Conservation (phyloP, 1,140 invertebrate genomes). For the Drosophila sp. region DNA sequence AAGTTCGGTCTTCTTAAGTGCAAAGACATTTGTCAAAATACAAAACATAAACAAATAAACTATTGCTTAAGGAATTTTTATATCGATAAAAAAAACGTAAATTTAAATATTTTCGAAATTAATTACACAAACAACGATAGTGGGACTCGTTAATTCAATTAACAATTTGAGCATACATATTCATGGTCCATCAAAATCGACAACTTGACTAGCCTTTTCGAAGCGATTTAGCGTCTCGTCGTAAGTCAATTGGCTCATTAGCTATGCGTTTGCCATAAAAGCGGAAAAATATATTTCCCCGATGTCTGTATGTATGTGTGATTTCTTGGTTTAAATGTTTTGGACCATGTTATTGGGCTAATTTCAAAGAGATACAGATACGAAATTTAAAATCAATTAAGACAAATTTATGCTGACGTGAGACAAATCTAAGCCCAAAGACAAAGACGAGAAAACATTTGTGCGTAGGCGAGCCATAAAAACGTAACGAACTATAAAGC, state of each 20-base stretch:
- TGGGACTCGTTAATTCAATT: constrained; percentile 72
- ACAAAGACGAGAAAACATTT: constrained; percentile 26
- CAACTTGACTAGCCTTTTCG: constrained; percentile 27
- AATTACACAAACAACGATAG: constrained; percentile 50
- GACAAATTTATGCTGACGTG: constrained; percentile 78
- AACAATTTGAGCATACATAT: constrained; percentile 73
- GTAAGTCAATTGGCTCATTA: constrained; percentile 50
- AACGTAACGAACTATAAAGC: constrained; percentile 42
- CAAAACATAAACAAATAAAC: constrained; percentile 25
- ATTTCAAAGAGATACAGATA: constrained; percentile 52
- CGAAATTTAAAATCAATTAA: constrained; percentile 80
- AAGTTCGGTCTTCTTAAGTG: constrained; percentile 24
- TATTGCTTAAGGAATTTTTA: constrained; percentile 16
- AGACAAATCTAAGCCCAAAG: constrained; percentile 68
- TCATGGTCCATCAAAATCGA: constrained; percentile 67
- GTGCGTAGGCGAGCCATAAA: constrained; percentile 72
- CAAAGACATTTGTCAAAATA: constrained; percentile 48
- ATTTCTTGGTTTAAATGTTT: constrained; percentile 55
- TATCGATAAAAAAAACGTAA: not conserved
- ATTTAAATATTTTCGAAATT: constrained; percentile 48
- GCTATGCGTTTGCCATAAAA: constrained; percentile 60
- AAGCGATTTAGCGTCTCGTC: constrained; percentile 27
- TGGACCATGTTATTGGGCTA: constrained; percentile 20
- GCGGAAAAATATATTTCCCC: constrained; percentile 48
- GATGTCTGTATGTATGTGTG: constrained; percentile 9